Conservation (phyloP, 2,113 vertebrate species). For the Corythornis cristatus region DNA sequence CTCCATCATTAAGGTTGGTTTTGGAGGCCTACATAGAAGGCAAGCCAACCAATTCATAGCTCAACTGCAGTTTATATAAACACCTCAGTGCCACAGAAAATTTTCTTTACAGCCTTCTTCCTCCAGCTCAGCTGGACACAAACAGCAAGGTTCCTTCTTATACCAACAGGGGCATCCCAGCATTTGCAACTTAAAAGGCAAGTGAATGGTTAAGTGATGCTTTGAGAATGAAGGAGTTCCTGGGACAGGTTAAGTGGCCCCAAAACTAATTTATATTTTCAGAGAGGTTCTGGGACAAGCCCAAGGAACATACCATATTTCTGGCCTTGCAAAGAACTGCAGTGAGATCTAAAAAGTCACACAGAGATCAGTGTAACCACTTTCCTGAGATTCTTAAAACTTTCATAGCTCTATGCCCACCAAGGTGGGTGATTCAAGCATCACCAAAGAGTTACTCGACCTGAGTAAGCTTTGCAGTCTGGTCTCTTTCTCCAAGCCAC, state of each 20-base stretch:
- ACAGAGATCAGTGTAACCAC: not conserved
- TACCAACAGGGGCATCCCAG: not conserved
- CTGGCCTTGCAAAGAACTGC: not conserved
- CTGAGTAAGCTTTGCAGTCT: not conserved
- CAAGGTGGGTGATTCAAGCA: not conserved
- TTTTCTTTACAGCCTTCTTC: not conserved
- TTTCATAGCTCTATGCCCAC: not conserved
- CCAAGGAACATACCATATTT: not conserved
- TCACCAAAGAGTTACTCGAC: not conserved
- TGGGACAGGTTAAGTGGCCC: not conserved
- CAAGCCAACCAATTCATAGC: not conserved
- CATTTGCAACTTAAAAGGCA: not conserved
- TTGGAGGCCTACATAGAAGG: not conserved
- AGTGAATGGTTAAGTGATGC: not conserved
- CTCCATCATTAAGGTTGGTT: not conserved
- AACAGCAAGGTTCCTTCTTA: not conserved
- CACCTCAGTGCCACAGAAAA: not conserved
- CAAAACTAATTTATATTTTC: not conserved
- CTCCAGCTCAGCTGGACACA: not conserved
- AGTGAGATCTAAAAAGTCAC: not conserved
- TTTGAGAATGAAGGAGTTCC: not conserved
- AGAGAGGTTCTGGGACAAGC: not conserved
- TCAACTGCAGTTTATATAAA: not conserved
- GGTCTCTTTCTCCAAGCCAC: fast-evolving
- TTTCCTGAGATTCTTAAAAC: not conserved